Evolutionary conservation across 2,888 invertebrate genomes (phyloP), one percentile per base, ranked within the genome.

Genomic region (Tineola bisselliella): DNA sequence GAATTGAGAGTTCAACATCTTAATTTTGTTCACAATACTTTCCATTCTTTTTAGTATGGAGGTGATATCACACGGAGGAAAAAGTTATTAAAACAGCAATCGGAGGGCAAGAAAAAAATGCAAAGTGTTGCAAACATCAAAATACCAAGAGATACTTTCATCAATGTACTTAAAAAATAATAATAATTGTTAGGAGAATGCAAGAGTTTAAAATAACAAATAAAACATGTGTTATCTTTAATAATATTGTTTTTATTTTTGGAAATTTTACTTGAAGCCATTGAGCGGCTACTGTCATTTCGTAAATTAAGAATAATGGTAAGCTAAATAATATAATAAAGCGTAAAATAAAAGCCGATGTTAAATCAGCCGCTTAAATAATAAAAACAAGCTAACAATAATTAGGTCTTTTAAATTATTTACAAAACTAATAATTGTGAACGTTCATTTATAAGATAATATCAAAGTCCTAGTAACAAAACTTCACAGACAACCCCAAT

Each of bases 31-130:
- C 10, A 10, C 10, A 31, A 31, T 31, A 44, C 6, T 44, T 44
- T 13, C 6, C 44, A 44, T 44, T 44, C 56, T 44, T 87, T 87
- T 65, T 74, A 95, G 94, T 95, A 97, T 74, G 98, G 98, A 0
- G 97, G 97, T 13, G 98, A 98, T 80, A 88, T 95, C 1, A 94
- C 95, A 0, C 88, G 99, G 68, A 91, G 92, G 74, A 95, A 92
- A 89, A 99, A 99, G 76, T 86, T 99, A 33, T 78, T 99, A 17
- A 92, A 92, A 64, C 91, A 93, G 71, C 99, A 99, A 87, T 90
- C 94, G 0, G 97, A 97, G 69, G 98, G 98, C 8, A 99, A 99
- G 78, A 96, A 95, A 79, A 92, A 92, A 77, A 94, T 99, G 95
- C 90, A 94, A 70, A 91, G 92, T 88, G 89, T 98, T 63, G 98